Base-by-base conservation (phyloP, 2,888 invertebrate species). In the Palloptera scutellata region DNA sequence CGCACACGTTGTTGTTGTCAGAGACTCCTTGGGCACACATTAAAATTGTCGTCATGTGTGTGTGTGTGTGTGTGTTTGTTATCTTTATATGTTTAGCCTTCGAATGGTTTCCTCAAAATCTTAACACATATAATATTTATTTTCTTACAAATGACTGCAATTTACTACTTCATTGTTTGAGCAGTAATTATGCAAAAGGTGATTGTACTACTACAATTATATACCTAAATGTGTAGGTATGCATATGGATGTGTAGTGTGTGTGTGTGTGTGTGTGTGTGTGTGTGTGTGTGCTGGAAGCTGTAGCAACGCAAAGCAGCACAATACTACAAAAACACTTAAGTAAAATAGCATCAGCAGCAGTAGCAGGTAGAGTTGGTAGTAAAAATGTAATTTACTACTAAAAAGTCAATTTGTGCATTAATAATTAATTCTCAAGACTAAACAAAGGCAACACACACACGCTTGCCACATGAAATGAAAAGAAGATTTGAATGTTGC, bases 381-480 rank as follows among this genome's bases (percentile, higher is more conserved):
- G 30, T 30, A 30, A 30, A 69, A 70, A 67, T 72, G 65, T 69
- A 68, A 67, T 71, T 72, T 69, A 68, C 69, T 68, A 67, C 64
- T 64, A 66, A 69, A 66, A 71, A 73, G 72, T 74, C 73, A 74
- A 74, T 73, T 74, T 72, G 67, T 19, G 13, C 20, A 54, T 54
- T 19, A 54, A 54, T 54, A 15, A 54, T 58, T 58, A 13, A 58
- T 41, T 58, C 9, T 30, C 10, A 13, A 40, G 11, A 17, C 54
- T 54, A 19, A 54, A 54, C 42, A 41, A 30, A 40, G 10, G 40
- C 51, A 11, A 48, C 9, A 13, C n/a, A 12, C 30, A 8, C 12
- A 15, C 20, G 9, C 40, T 40, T 19, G 5, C 60, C 8, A 12
- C 9, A 45, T 1, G 13, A 48, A 15, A 13, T 48, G n/a, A 54